These are phyloP conservation scores for Nomada hirtipes DNA, from an alignment of 2,888 invertebrate species.

Conservation along the genomic window DNA sequence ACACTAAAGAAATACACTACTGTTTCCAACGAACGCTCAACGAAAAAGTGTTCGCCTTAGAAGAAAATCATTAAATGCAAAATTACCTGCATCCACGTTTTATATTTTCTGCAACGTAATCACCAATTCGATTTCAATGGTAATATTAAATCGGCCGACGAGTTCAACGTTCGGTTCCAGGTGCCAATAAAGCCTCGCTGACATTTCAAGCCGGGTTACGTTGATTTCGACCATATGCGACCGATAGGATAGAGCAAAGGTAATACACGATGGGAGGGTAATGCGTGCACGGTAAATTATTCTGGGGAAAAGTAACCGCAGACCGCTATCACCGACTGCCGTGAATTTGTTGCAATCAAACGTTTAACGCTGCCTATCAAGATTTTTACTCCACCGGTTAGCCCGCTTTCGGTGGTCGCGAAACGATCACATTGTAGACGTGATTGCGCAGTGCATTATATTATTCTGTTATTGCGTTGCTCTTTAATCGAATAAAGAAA, in stretches of 20 bases:
- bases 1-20: too few relatives aligned
- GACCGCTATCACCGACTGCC: constrained; percentile 37
- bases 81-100: too few relatives aligned
- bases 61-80: neutral
- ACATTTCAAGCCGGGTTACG: constrained; percentile 23
- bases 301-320: constrained; percentile 42
- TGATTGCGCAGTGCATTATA: neutral
- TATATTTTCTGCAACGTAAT: neutral
- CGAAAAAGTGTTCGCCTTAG: too few relatives aligned
- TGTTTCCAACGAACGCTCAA: neutral
- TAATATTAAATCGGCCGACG: neutral
- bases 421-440: neutral
- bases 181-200: constrained; percentile 6
- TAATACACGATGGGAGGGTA: constrained; percentile 16
- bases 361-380: neutral
- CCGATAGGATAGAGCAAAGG: constrained; percentile 10
- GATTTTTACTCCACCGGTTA: neutral
- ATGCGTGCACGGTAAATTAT: constrained; percentile 38
- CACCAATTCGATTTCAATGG: neutral
- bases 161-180: neutral
- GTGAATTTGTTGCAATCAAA: constrained; percentile 30
- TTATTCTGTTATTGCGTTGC: neutral
- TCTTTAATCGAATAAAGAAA: neutral
- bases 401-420: neutral
- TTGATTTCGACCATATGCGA: constrained; percentile 17